phyloP scores from a whole-genome alignment of 2,888 invertebrate genomes.

The Sussaba pulchella region DNA sequence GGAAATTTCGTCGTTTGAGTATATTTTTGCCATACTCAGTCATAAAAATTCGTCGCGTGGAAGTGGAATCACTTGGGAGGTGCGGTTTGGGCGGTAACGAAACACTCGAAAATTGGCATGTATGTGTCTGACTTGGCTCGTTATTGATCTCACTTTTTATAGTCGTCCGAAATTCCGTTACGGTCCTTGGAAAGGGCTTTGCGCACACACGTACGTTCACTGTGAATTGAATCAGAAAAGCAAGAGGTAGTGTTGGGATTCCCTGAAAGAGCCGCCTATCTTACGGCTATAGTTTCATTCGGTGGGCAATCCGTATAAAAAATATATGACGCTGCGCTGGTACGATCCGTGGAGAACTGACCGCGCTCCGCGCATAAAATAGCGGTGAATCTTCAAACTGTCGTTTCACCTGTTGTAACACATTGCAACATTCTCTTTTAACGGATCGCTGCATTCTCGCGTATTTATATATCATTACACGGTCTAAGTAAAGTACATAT shows the following conservation, averaged over 20 bases:
- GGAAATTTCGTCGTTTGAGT: no score
- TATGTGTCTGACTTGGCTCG: no score
- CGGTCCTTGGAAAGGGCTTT: no score
- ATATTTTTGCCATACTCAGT: no score
- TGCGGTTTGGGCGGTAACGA: no score
- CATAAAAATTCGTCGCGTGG: no score
- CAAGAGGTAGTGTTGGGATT: neutral
- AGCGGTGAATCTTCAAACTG: conserved; percentile 26
- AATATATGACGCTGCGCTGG: neutral
- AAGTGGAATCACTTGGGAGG: no score
- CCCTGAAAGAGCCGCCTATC: neutral
- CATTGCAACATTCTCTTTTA: neutral
- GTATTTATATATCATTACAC: neutral
- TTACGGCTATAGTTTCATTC: conserved; percentile 19
- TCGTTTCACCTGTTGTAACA: neutral
- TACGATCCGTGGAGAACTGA: conserved; percentile 7
- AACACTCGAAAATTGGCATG: no score
- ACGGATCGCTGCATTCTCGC: conserved; percentile 26
- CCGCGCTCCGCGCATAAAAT: conserved; percentile 30
- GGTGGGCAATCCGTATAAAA: conserved; percentile 11
- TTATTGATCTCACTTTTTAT: no score
- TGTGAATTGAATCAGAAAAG: conserved; percentile 13
- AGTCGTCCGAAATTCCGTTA: conserved; percentile 6
- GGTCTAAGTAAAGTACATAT: neutral
- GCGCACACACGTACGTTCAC: neutral